These are phyloP conservation scores for Solen grandis DNA, from an alignment of 1,140 invertebrate genomes.

Conservation along the genomic window DNA sequence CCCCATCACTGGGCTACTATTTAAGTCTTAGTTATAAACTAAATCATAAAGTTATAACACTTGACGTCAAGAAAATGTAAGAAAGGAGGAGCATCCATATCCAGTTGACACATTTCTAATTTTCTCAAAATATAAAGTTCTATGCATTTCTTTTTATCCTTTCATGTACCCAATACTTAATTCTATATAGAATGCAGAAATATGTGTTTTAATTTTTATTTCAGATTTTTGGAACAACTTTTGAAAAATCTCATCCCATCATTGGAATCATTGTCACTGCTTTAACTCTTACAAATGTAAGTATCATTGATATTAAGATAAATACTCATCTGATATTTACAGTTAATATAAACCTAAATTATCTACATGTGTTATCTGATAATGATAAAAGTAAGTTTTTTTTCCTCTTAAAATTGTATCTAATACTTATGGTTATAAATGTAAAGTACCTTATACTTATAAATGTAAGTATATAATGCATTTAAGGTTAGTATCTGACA, in stretches of 20 bases:
- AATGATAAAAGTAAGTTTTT: too few relatives aligned
- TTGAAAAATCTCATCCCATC: conserved; percentile 70
- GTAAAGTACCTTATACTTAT: too few relatives aligned
- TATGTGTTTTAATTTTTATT: conserved; percentile 16
- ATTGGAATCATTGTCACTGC: conserved; percentile 69
- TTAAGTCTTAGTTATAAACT: too few relatives aligned
- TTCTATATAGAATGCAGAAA: neutral
- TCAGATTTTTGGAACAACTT: conserved; percentile 56
- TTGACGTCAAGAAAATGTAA: neutral
- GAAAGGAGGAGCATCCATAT: neutral
- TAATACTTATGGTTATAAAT: too few relatives aligned
- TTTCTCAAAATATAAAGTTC: too few relatives aligned
- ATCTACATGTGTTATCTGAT: neutral
- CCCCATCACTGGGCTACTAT: too few relatives aligned
- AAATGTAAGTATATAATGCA: too few relatives aligned
- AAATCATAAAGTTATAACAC: neutral
- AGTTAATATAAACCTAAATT: neutral
- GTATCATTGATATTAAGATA: too few relatives aligned
- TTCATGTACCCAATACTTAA: neutral
- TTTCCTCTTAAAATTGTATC: too few relatives aligned
- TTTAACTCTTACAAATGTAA: conserved; percentile 72
- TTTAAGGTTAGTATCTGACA: too few relatives aligned
- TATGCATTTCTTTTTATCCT: neutral
- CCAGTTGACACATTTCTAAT: too few relatives aligned
- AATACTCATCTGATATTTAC: too few relatives aligned